Conservation (phyloP, 2,113 vertebrate genomes). For the Xyrauchen texanus region DNA sequence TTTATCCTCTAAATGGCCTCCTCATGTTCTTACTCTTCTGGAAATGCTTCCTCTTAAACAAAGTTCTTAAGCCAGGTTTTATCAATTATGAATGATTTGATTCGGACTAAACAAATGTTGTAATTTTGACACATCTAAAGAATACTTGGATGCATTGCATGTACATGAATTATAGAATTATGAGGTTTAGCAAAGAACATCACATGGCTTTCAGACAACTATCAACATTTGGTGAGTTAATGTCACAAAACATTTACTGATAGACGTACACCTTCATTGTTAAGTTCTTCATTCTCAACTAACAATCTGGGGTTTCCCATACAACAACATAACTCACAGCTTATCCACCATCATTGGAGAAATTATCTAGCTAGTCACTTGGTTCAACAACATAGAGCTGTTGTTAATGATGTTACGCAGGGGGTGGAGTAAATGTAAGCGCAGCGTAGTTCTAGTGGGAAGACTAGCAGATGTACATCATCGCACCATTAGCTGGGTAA, state of each 20-base stretch:
- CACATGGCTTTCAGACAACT: not conserved
- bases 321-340: no score
- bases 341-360: no score
- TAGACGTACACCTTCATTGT: not conserved
- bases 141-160: not conserved
- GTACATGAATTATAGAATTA: not conserved
- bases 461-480: no score
- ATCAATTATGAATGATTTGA: conserved; percentile 16
- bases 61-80: not conserved
- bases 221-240: not conserved
- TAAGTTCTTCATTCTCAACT: not conserved
- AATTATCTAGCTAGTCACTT: no score
- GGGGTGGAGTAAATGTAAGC: no score
- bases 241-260: no score
- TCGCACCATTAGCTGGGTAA: no score
- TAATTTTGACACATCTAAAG: not conserved
- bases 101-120: not conserved
- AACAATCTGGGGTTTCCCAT: no score
- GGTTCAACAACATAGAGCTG: no score
- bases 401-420: no score
- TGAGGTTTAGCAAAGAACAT: not conserved
- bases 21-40: conserved; percentile 16
- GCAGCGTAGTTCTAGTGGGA: no score
- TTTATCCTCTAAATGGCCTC: conserved; percentile 35
- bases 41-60: conserved; percentile 32